Percentiles rank a stretch among this genome's conserved stretches.
phyloP scores from a whole-genome alignment of 1,140 invertebrate species.

The Lamellibrachia luymesi region DNA sequence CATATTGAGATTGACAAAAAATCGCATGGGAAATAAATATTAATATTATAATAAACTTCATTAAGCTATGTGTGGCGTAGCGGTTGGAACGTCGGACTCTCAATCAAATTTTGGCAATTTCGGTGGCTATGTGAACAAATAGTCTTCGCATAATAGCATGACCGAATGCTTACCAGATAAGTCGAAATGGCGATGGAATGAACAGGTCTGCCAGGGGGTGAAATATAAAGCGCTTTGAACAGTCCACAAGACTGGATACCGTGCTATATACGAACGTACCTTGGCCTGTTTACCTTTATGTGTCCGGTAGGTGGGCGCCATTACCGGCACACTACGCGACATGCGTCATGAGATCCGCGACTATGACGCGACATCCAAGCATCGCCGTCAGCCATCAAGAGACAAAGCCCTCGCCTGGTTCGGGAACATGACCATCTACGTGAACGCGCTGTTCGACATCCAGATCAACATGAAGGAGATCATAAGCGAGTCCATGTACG shows the following conservation, averaged over 20 bases:
- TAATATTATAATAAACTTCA: too few relatives aligned
- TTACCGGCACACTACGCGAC: neutral
- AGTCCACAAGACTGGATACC: too few relatives aligned
- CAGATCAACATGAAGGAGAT: neutral
- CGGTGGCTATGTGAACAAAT: too few relatives aligned
- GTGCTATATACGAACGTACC: too few relatives aligned
- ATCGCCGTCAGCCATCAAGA: neutral
- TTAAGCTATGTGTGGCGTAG: neutral
- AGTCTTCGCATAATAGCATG: too few relatives aligned
- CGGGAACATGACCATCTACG: conserved; percentile 25
- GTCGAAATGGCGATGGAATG: too few relatives aligned
- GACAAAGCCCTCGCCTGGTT: neutral
- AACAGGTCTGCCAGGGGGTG: too few relatives aligned
- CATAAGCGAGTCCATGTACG: neutral
- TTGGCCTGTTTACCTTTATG: too few relatives aligned
- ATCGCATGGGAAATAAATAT: too few relatives aligned
- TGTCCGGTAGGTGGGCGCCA: neutral
- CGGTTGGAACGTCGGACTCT: neutral
- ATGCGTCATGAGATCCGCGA: conserved; percentile 27
- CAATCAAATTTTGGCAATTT: neutral
- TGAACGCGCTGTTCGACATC: conserved; percentile 12
- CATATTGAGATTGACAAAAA: too few relatives aligned
- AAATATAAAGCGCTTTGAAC: too few relatives aligned
- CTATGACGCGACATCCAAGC: neutral
- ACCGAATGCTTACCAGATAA: too few relatives aligned